Evolutionary conservation across 2,888 invertebrate genomes (phyloP), one percentile per base, ranked within the genome.

Genomic region (Yponomeuta malinellus): DNA sequence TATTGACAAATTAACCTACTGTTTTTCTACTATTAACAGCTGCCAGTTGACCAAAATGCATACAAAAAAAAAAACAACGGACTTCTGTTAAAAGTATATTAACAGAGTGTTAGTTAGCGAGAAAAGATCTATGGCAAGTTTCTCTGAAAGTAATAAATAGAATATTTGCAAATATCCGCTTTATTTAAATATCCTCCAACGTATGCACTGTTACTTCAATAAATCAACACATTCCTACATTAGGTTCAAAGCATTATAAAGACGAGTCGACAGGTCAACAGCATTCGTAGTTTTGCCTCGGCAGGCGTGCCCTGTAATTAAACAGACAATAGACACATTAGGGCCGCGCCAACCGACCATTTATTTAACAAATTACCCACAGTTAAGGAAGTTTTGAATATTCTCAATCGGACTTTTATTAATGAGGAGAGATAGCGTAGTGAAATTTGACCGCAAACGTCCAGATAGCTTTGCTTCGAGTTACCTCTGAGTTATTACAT

Each of bases 281-380:
- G 75, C 82, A 82, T 86, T 86, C 79, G 77, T 83, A 84, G 89
- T 87, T 88, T 83, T 85, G 83, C 78, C 79, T 74, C 78, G 75
- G 73, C 76, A 74, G 76, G 75, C 76, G 71, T 77, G 74, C 74
- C 75, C 74, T 74, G 77, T 81, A 78, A 84, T 83, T 81, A 82
- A 79, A 79, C 78, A 77, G 78, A 82, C 78, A 81, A 81, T 81
- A 78, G 77, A 76, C 79, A 74, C 76, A 76, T 78, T 76, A 75
- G 74, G 73, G 73, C 72, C 78, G 78, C 83, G 81, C 84, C 81
- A 80, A 79, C 85, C 83, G 86, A 84, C 82, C 81, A 85, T 85
- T 86, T 85, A 83, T 82, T 80, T 78, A 83, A 83, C 78, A 79
- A 82, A 78, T 83, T 76, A 71, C 66, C 72, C 10, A 37, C 67